A percentile compares a stretch with the other conserved stretches of the same genome.
These are phyloP conservation scores for Sardinella longiceps DNA, from an alignment of 2,797 vertebrate genomes.

Conservation along the genomic window DNA sequence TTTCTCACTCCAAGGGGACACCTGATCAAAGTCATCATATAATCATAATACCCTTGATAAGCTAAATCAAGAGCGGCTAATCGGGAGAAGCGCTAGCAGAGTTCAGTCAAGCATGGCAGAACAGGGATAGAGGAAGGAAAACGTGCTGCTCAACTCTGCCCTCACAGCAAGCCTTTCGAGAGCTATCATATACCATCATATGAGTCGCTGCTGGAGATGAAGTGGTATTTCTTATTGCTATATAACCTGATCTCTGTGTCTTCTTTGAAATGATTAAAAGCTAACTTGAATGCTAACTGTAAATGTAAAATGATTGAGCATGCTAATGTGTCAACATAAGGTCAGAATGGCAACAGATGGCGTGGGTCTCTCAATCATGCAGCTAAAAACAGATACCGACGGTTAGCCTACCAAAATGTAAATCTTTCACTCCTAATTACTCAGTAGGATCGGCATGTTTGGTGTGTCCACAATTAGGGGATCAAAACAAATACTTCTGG, in stretches of 20 bases:
- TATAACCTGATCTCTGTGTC: not conserved
- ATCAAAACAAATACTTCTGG: conserved; percentile 26
- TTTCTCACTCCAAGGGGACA: not conserved
- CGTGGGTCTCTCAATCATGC: not conserved
- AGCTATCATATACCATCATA: not conserved
- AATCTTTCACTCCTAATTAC: not conserved
- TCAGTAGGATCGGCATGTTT: not conserved
- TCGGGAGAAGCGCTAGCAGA: not conserved
- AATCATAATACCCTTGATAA: conserved; percentile 14
- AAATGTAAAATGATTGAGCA: not conserved
- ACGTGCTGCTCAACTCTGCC: not conserved
- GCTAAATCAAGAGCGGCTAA: conserved; percentile 12
- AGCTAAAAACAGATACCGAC: not conserved
- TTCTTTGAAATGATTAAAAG: not conserved
- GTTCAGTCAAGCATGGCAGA: not conserved
- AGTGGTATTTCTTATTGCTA: not conserved
- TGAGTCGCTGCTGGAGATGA: not conserved
- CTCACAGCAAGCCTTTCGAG: not conserved
- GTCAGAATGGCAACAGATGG: not conserved
- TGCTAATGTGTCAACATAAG: not conserved
- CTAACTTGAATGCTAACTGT: not conserved
- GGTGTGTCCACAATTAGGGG: conserved; percentile 29
- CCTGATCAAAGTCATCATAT: conserved; percentile 22
- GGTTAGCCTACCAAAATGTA: not conserved
- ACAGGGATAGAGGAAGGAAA: not conserved